These are phyloP conservation scores for Agrochola lychnidis DNA, from an alignment of 2,888 invertebrate species.

Conservation along the genomic window DNA sequence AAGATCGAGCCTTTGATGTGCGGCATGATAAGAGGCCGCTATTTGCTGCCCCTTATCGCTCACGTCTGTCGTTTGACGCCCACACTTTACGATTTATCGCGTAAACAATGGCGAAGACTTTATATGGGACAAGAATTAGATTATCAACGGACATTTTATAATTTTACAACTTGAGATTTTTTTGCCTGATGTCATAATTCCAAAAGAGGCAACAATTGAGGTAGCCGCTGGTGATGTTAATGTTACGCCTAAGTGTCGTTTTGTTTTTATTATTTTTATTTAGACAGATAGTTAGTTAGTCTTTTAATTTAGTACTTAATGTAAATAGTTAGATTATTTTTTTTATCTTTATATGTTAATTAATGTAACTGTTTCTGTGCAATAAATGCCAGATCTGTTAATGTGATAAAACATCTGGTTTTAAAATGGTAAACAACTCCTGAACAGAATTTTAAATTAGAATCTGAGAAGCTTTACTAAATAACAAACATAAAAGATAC, in stretches of 20 bases:
- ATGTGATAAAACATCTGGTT: conserved; percentile 41
- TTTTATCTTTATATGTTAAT: too few species aligned
- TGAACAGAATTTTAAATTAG: conserved; percentile 39
- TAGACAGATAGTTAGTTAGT: too few species aligned
- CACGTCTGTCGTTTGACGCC: conserved; percentile 73
- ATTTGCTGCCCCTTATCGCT: conserved; percentile 75
- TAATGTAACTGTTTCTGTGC: too few species aligned
- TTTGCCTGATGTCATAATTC: conserved; percentile 47
- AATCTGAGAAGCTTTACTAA: neutral
- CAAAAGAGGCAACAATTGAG: conserved; percentile 52
- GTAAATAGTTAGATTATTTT: too few species aligned
- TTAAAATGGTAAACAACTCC: conserved; percentile 38
- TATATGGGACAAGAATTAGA: conserved; percentile 66
- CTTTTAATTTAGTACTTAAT: too few species aligned
- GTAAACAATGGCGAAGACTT: conserved; percentile 67
- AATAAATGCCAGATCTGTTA: too few species aligned
- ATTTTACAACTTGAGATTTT: conserved; percentile 47
- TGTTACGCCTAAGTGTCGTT: too few species aligned
- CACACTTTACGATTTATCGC: conserved; percentile 66
- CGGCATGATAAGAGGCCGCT: conserved; percentile 74
- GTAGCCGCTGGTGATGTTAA: conserved; percentile 52
- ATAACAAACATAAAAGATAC: neutral
- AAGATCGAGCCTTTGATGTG: conserved; percentile 77
- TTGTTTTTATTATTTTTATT: too few species aligned
- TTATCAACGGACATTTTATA: conserved; percentile 58